Base-by-base conservation (phyloP, 2,888 invertebrate species). In the Myopa tessellatipennis region DNA sequence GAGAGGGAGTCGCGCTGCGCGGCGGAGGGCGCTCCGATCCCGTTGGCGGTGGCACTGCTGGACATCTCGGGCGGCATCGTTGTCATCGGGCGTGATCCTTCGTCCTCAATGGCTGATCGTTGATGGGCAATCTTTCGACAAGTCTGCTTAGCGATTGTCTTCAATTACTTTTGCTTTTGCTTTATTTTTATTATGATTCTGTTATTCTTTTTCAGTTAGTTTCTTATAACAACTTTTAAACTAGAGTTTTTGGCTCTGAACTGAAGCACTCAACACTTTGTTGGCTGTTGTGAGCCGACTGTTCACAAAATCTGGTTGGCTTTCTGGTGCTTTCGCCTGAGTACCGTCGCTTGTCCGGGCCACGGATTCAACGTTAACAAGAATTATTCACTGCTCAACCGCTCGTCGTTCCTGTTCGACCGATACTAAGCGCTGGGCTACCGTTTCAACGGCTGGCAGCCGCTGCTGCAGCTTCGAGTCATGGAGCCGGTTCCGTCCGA, bases 1-100 rank as follows among this genome's bases (percentile, higher is more conserved):
- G 91, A 91, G 91, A 91, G 91, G 82, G 88, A 87, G 80, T 87
- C 88, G 83, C 85, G 85, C 83, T 82, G 89, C 4, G 63, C 36
- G 36, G 65, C 50, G 18, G 63, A 7, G 14, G 78, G 74, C 60
- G 81, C 74, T 8, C 71, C 79, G 58, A 80, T 81, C 16, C 76
- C 80, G 79, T 75, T 80, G 73, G 74, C 72, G 63, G 85, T 84
- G 81, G 84, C 85, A 79, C 84, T 82, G 79, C 86, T 84, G 80
- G 87, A 85, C 87, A 87, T 87, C 85, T 87, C 87, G 80, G 87
- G 87, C 83, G 87, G 87, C 87, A 87, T 87, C 84, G 86, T 87
- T 85, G 85, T 86, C 86, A 87, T 87, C 86, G 84, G 82, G 60
- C 63, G 74, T 69, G 60, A 14, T 60, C 38, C 36, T 68, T 67